Evolutionary conservation across 1,140 invertebrate species (phyloP).

Genomic region (Bombus pyrosoma): DNA sequence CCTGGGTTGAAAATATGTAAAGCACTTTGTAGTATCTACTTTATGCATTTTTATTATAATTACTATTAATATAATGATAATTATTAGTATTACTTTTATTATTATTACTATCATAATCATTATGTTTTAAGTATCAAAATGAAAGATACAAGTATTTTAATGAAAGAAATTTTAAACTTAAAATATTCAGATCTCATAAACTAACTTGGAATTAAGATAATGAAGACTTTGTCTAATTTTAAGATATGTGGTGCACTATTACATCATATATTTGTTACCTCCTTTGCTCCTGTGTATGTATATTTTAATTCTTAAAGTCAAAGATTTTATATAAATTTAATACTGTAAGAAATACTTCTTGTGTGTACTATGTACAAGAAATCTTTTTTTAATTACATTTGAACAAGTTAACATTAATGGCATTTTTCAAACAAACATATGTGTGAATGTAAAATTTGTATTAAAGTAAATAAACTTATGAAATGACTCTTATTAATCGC

Average conservation of each 20-base stretch:
- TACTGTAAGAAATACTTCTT: constrained; percentile 60
- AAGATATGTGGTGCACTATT: constrained; percentile 29
- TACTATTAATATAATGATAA: neutral
- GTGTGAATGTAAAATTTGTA: constrained; percentile 81
- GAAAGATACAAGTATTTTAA: constrained; percentile 32
- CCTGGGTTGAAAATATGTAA: constrained; percentile 49
- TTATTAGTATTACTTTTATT: neutral
- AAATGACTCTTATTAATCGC: constrained; percentile 72
- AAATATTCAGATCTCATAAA: constrained; percentile 49
- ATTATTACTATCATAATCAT: constrained; percentile 13
- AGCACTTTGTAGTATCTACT: constrained; percentile 34
- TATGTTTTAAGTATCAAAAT: constrained; percentile 31
- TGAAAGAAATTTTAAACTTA: constrained; percentile 34
- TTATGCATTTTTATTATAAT: constrained; percentile 22
- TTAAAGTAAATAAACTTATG: constrained; percentile 80
- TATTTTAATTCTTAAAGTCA: constrained; percentile 46
- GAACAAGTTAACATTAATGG: constrained; percentile 68
- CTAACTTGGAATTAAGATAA: constrained; percentile 42
- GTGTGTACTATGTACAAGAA: constrained; percentile 65
- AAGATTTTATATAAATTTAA: constrained; percentile 53
- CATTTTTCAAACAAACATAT: constrained; percentile 73
- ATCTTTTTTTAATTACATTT: constrained; percentile 68
- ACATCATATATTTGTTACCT: constrained; percentile 53
- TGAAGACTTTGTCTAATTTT: constrained; percentile 40
- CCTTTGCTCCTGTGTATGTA: constrained; percentile 41